Base-by-base conservation (phyloP, 2,797 vertebrate species). In the Ambastaia sidthimunki region DNA sequence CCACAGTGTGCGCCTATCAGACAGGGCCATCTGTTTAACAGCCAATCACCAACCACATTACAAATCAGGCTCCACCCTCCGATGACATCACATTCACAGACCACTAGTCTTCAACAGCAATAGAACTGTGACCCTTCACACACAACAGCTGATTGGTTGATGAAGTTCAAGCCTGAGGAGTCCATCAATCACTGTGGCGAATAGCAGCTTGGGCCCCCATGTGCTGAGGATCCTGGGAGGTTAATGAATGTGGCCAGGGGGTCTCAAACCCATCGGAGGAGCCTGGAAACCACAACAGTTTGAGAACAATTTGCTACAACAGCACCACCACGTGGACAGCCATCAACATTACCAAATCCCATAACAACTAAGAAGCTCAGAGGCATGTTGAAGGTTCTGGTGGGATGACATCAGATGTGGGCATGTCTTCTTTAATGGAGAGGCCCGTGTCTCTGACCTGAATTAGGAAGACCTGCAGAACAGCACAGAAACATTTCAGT, bases 201-300 rank as follows among this genome's bases (percentile, higher is more conserved):
- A 89, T 48, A n/a, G 91, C 90, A 0, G 96, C 95, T 1, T 99
- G 97, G 68, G 97, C 96, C 2, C 97, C 97, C 97, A 98, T 98
- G 83, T 96, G 94, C 90, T 98, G 97, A 81, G 97, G 97, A 86
- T 99, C 97, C 92, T 99, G 97, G 85, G 97, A 98, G 0, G 97
- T 85, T 98, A 99, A 87, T 98, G 97, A 88, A 99, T 98, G 89
- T 96, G 96, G 82, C 96, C 96, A 1, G 97, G 96, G 74, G 97
- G 96, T 91, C 97, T 94, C 94, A 98, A 95, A 89, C 96, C 96
- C 86, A 96, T 95, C 62, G 96, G 96, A 0, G 97, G 97, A 7
- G 93, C 97, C 97, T 99, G 88, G 28, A 75, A 71, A 16, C 15
- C 31, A 67, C 10, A 55, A 54, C 28, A 69, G 10, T 41, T 34